Evolutionary conservation across 2,797 vertebrate species (phyloP).

Genomic region (Silurus aristotelis): DNA sequence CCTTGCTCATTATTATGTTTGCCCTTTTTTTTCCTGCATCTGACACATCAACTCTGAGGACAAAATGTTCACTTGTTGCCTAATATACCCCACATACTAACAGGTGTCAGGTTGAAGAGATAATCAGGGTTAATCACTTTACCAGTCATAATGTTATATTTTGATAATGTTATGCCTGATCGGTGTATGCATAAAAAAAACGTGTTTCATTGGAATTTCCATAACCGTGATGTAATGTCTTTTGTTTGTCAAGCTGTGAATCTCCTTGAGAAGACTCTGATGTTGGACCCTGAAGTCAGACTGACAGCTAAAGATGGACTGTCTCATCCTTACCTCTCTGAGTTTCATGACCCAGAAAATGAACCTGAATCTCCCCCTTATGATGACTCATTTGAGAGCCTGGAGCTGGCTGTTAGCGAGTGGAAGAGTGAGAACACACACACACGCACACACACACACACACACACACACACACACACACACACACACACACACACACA

Average conservation of each 20-base stretch:
- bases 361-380: constrained; percentile 74
- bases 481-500: neutral
- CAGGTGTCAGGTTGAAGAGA: too few species aligned
- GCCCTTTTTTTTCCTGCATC: too few species aligned
- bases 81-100: too few species aligned
- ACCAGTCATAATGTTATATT: too few species aligned
- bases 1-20: too few species aligned
- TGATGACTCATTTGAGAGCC: constrained; percentile 82
- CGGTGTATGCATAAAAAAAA: neutral
- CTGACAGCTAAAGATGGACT: constrained; percentile 74
- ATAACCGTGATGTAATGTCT: neutral
- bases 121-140: too few species aligned
- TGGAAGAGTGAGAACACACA: constrained; percentile 76
- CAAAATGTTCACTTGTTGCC: too few species aligned
- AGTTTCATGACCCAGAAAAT: constrained; percentile 75
- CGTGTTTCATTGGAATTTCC: neutral
- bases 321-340: constrained; percentile 73
- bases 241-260: constrained; percentile 52
- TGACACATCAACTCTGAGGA: too few species aligned
- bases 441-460: neutral
- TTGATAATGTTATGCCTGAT: too few species aligned
- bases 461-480: neutral
- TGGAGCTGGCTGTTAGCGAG: constrained; percentile 75
- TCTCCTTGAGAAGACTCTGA: constrained; percentile 78
- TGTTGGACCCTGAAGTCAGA: constrained; percentile 78